Conservation (phyloP, 2,797 vertebrate species). For the Myiotriccus ornatus region DNA sequence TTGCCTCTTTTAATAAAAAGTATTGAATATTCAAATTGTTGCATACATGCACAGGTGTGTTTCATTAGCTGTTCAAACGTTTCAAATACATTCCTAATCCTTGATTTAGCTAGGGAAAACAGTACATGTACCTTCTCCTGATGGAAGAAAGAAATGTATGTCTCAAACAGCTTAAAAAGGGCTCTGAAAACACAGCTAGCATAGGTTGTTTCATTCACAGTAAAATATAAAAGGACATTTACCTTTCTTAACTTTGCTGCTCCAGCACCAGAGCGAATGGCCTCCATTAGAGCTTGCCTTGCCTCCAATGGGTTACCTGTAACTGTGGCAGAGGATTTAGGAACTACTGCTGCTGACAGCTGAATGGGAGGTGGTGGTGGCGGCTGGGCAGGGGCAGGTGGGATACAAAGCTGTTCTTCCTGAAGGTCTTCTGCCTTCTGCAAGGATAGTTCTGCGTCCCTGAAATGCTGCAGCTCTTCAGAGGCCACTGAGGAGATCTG, state of each 20-base stretch:
- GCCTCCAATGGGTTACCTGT: constrained; percentile 65
- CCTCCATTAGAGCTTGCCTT: constrained; percentile 88
- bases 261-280: constrained; percentile 90
- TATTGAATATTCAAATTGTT: not conserved
- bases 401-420: not conserved
- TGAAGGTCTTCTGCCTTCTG: not conserved
- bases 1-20: not conserved
- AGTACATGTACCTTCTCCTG: not conserved
- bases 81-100: not conserved
- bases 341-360: not conserved
- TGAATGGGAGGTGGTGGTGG: constrained; percentile 11
- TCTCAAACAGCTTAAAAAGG: not conserved
- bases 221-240: not conserved
- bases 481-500: constrained; percentile 87
- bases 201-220: not conserved
- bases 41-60: not conserved
- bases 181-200: not conserved
- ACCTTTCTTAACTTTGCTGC: constrained; percentile 90
- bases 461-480: constrained; percentile 80
- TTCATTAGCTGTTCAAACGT: not conserved
- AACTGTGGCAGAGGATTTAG: constrained; percentile 7
- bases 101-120: not conserved
- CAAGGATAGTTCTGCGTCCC: constrained; percentile 40
- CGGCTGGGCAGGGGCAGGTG: constrained; percentile 1
- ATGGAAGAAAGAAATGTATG: not conserved